These are phyloP conservation scores for Thymelicus lineola DNA, from an alignment of 2,888 invertebrate species.

Conservation along the genomic window DNA sequence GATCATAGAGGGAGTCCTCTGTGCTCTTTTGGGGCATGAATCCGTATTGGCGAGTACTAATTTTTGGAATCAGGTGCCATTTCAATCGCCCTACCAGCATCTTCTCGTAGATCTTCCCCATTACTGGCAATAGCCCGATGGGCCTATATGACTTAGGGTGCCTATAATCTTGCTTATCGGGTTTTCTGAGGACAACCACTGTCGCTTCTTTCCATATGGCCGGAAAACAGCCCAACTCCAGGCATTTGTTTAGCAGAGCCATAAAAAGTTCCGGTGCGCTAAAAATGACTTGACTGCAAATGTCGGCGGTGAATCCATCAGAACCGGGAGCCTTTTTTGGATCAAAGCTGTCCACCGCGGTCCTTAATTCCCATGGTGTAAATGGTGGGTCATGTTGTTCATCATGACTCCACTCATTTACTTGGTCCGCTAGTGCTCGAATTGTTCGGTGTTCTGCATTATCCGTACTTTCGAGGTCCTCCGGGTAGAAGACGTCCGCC, in stretches of 20 bases:
- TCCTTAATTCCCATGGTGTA: slow-evolving; percentile 27
- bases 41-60: no score
- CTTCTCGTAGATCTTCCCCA: slow-evolving; percentile 39
- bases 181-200: slow-evolving; percentile 25
- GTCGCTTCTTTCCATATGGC: slow-evolving; percentile 1
- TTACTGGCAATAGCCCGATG: slow-evolving; percentile 38
- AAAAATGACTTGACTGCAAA: neutral
- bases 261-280: no score
- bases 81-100: slow-evolving; percentile 32
- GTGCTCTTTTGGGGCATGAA: slow-evolving; percentile 39
- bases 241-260: slow-evolving; percentile 20
- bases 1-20: neutral
- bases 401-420: no score
- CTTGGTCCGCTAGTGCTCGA: no score
- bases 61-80: neutral
- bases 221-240: slow-evolving; percentile 6
- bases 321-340: slow-evolving; percentile 37
- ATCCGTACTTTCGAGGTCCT: slow-evolving; percentile 18
- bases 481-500: slow-evolving; percentile 28
- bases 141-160: slow-evolving; percentile 35
- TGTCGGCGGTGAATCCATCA: slow-evolving; percentile 31
- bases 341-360: slow-evolving; percentile 14
- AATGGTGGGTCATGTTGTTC: slow-evolving; percentile 38
- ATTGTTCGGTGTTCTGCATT: slow-evolving; percentile 17
- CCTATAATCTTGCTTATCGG: slow-evolving; percentile 26